phyloP scores from a whole-genome alignment of 2,113 vertebrate genomes.

The Antennarius striatus region DNA sequence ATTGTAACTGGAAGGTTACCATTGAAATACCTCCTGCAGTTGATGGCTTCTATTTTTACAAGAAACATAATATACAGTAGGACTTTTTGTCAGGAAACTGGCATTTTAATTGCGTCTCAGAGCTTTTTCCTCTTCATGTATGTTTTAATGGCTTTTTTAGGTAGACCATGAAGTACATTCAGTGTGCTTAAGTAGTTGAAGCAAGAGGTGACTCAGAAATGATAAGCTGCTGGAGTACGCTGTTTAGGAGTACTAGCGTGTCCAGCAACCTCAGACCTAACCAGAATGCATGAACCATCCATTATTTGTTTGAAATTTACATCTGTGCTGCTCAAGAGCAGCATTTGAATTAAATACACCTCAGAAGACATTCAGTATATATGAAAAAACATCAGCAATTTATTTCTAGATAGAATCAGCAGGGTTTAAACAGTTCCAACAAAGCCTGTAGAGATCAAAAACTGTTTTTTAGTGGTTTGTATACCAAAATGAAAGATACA shows the following conservation, averaged over 20 bases:
- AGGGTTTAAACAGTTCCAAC: background rate
- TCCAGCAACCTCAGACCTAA: too few species aligned
- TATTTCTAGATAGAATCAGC: too few species aligned
- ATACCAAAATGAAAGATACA: constrained; percentile 28
- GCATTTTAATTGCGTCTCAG: constrained; percentile 11
- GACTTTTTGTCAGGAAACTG: constrained; percentile 13
- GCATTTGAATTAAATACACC: background rate
- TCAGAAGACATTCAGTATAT: background rate
- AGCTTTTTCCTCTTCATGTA: background rate
- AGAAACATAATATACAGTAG: constrained; percentile 20
- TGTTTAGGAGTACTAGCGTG: background rate
- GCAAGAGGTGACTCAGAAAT: constrained; percentile 2
- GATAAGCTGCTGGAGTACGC: background rate
- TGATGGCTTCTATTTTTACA: constrained; percentile 41
- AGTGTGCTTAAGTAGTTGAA: constrained; percentile 3
- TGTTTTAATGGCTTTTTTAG: constrained; percentile 3
- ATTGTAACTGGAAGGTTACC: constrained; percentile 21
- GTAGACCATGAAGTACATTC: background rate
- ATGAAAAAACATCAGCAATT: background rate
- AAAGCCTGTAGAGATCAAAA: background rate
- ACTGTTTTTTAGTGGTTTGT: constrained; percentile 2
- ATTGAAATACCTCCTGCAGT: constrained; percentile 41
- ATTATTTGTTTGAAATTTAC: too few species aligned
- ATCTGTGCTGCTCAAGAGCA: too few species aligned
- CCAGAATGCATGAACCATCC: too few species aligned